Conservation (phyloP, 37 sponge, comb jelly and placozoan genomes). For the Geodia barretti region DNA sequence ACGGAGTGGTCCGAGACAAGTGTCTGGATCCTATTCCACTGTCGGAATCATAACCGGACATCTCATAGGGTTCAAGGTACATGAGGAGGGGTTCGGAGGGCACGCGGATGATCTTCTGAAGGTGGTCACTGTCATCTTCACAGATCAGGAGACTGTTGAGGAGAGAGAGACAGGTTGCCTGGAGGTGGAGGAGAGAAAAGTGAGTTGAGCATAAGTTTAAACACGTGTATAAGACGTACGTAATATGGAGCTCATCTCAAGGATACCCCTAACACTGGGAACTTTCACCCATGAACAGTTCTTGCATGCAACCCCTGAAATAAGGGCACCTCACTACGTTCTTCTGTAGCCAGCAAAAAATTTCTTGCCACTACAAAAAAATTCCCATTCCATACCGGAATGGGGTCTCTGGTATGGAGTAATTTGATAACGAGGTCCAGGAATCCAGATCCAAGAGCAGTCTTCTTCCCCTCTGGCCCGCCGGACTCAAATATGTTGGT, state of each 20-base stretch:
- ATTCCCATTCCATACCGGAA: slow-evolving; percentile 67
- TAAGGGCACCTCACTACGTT: too few species aligned
- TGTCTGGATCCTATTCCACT: slow-evolving; percentile 24
- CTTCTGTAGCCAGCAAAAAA: neutral
- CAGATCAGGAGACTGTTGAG: slow-evolving; percentile 66
- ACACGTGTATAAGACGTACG: too few species aligned
- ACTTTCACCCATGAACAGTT: too few species aligned
- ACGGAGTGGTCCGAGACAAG: neutral
- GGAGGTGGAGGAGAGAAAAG: neutral
- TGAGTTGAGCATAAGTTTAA: too few species aligned
- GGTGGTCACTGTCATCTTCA: slow-evolving; percentile 70
- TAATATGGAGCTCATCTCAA: neutral
- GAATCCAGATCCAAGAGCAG: slow-evolving; percentile 74
- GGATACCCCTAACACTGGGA: too few species aligned
- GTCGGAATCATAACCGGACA: slow-evolving; percentile 24
- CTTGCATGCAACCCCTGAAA: too few species aligned
- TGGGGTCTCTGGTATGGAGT: slow-evolving; percentile 68
- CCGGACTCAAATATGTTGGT: slow-evolving; percentile 68
- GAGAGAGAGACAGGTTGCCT: slow-evolving; percentile 78
- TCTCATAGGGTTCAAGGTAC: slow-evolving; percentile 65
- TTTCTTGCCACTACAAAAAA: neutral
- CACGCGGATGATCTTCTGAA: slow-evolving; percentile 66
- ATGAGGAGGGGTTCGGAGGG: slow-evolving; percentile 74
- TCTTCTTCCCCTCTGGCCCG: slow-evolving; percentile 72
- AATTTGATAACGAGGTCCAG: slow-evolving; percentile 79